Percentiles rank a stretch among this genome's conserved stretches.
phyloP scores from a whole-genome alignment of 1,140 invertebrate genomes.

The Rhagoletis zephyria region DNA sequence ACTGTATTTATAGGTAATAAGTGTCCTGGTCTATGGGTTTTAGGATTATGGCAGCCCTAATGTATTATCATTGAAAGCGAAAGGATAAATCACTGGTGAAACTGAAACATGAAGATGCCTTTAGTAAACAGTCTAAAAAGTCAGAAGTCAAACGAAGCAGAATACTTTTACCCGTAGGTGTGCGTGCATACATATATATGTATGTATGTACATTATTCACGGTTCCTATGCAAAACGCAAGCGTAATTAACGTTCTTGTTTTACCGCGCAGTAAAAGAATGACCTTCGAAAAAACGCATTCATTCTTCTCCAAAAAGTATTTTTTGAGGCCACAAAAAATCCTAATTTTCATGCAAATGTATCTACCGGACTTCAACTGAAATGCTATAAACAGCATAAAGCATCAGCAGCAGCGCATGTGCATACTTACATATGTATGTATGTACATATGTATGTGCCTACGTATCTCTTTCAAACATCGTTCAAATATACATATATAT shows the following conservation, averaged over 20 bases:
- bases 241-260: background rate
- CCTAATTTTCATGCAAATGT: constrained; percentile 28
- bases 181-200: no score
- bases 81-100: no score
- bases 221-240: background rate
- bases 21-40: no score
- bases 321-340: background rate
- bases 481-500: background rate
- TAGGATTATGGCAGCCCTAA: no score
- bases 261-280: background rate
- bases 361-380: constrained; percentile 6
- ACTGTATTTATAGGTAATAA: no score
- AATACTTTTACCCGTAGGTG: no score
- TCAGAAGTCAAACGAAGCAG: no score
- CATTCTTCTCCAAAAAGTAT: background rate
- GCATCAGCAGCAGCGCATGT: background rate
- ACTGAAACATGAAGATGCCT: no score
- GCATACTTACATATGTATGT: background rate
- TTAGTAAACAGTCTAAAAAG: no score
- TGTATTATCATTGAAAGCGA: no score
- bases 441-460: no score
- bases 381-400: constrained; percentile 8
- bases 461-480: constrained; percentile 5
- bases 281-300: background rate
- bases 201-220: background rate